Evolutionary conservation across 1,140 invertebrate species (phyloP).

Genomic region (Drosophila carrolli): DNA sequence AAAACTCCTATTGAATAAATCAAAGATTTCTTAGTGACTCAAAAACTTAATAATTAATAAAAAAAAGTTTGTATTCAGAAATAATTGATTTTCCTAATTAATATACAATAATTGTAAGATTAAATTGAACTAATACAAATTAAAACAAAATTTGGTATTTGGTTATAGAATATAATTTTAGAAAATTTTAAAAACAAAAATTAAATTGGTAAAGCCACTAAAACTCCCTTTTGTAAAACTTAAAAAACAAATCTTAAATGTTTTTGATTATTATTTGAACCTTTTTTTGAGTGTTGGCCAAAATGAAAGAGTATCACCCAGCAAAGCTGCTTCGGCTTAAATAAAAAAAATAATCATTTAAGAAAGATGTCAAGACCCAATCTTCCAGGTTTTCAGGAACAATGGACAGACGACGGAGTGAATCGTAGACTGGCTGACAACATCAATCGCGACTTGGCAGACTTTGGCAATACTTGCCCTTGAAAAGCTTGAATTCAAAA

Average conservation of each 20-base stretch:
- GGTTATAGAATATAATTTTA: no score
- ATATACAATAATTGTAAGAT: no score
- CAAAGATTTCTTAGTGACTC: neutral
- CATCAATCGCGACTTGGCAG: constrained; percentile 34
- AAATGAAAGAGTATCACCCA: neutral
- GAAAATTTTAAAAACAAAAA: no score
- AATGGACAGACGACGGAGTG: constrained; percentile 28
- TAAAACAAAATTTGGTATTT: no score
- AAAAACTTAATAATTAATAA: neutral
- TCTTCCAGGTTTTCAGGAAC: constrained; percentile 26
- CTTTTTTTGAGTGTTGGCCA: neutral
- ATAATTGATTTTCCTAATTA: no score
- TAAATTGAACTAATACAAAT: no score
- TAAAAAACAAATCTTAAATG: neutral
- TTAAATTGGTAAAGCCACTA: no score
- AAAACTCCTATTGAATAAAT: no score
- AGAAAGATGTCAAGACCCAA: constrained; percentile 30
- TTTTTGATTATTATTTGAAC: no score
- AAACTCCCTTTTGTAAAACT: neutral
- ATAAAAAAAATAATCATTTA: constrained; percentile 70
- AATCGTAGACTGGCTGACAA: constrained; percentile 28
- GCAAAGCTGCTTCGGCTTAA: constrained; percentile 43
- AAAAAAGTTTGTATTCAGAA: no score
- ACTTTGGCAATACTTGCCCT: constrained; percentile 29
- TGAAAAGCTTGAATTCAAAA: constrained; percentile 18